phyloP scores from a whole-genome alignment of 1,140 invertebrate species.

The Galendromus occidentalis region DNA sequence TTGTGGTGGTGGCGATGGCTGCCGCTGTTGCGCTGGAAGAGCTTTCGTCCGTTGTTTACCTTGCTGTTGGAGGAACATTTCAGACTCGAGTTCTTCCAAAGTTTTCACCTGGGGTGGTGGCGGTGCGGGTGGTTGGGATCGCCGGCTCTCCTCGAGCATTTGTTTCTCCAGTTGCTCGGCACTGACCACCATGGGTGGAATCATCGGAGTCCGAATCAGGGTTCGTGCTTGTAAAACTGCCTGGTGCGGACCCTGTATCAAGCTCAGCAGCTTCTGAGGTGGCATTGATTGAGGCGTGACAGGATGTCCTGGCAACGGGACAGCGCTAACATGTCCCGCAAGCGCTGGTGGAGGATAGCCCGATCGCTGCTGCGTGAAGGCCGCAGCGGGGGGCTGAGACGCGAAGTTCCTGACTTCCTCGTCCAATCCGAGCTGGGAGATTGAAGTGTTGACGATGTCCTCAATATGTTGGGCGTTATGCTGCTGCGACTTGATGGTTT shows the following conservation, averaged over 20 bases:
- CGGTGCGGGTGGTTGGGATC: background rate
- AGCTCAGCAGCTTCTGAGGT: background rate
- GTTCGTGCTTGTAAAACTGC: background rate
- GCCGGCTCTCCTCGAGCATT: background rate
- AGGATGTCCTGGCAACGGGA: background rate
- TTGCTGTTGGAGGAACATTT: background rate
- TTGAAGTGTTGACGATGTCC: background rate
- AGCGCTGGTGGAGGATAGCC: background rate
- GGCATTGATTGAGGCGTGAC: no score
- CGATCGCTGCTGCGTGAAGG: background rate
- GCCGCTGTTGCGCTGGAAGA: background rate
- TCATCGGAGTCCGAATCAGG: background rate
- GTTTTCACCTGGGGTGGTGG: background rate
- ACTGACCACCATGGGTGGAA: background rate
- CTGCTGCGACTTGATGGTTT: background rate
- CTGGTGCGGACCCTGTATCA: background rate
- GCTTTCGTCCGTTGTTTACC: background rate
- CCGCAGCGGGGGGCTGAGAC: background rate
- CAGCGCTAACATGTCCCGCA: background rate
- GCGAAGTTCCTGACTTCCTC: background rate
- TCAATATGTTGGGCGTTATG: slow-evolving; percentile 6
- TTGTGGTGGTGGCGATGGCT: background rate
- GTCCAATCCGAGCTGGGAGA: background rate
- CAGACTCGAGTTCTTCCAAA: background rate
- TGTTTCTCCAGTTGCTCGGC: slow-evolving; percentile 1